A percentile compares a stretch with the other conserved stretches of the same genome.
These are phyloP conservation scores for Drosophila auraria DNA, from an alignment of 1,140 invertebrate species.

Conservation along the genomic window DNA sequence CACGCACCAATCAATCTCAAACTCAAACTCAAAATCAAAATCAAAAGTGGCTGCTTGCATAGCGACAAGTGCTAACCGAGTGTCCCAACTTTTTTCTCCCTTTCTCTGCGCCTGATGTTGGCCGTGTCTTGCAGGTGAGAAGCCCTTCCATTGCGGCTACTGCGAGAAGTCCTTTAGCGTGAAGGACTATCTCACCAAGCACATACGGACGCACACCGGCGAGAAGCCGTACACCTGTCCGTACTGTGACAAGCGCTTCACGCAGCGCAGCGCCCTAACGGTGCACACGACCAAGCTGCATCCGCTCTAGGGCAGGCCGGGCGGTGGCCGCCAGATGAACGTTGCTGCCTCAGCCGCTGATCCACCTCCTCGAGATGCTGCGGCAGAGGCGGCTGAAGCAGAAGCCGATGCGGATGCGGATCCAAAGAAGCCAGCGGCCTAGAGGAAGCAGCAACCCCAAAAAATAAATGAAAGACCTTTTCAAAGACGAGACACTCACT, in stretches of 20 bases:
- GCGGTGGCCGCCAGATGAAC: conserved; percentile 58
- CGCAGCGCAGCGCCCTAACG: conserved; percentile 81
- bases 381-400: neutral
- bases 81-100: conserved; percentile 41
- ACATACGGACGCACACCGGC: conserved; percentile 84
- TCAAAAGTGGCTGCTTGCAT: conserved; percentile 24
- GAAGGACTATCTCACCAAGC: conserved; percentile 84
- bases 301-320: conserved; percentile 84
- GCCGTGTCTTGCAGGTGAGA: conserved; percentile 75
- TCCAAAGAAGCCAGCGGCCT: conserved; percentile 40
- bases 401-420: conserved; percentile 12
- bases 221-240: conserved; percentile 84
- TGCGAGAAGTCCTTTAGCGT: conserved; percentile 84
- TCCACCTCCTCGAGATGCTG: conserved; percentile 9
- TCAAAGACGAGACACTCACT: conserved; percentile 69
- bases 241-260: conserved; percentile 84
- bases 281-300: conserved; percentile 84
- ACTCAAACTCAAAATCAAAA: conserved; percentile 13
- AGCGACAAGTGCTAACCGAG: conserved; percentile 59
- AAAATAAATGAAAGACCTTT: conserved; percentile 79
- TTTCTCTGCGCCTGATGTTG: conserved; percentile 29
- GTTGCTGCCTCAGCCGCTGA: conserved; percentile 40
- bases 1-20: conserved; percentile 67
- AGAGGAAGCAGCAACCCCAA: conserved; percentile 44
- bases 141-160: conserved; percentile 81